Evolutionary conservation across 2,888 invertebrate genomes (phyloP).

Genomic region (Synanthedon tipuliformis): DNA sequence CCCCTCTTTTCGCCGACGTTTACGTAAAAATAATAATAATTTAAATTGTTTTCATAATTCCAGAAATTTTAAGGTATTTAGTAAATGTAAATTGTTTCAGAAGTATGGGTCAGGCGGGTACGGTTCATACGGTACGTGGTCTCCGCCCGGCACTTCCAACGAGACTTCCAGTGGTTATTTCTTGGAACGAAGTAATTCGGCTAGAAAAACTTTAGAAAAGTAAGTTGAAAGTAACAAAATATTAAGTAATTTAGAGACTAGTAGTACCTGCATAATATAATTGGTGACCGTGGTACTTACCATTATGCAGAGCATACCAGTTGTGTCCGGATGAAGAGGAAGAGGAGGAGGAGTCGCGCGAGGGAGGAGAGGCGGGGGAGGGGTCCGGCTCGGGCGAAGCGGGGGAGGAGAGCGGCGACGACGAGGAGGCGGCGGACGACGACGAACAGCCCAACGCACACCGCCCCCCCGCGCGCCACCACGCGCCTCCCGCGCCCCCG

Average conservation of each 20-base stretch:
- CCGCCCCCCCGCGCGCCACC: slow-evolving; percentile 16
- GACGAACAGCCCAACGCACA: slow-evolving; percentile 17
- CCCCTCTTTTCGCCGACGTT: slow-evolving; percentile 3
- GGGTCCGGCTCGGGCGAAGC: slow-evolving; percentile 36
- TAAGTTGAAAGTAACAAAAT: slow-evolving; percentile 17
- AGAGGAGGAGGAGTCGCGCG: slow-evolving; percentile 54
- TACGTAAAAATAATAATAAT: too few species aligned
- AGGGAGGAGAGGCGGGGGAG: slow-evolving; percentile 24
- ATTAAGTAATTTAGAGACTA: too few species aligned
- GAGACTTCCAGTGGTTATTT: slow-evolving; percentile 95
- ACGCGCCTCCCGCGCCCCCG: slow-evolving; percentile 11
- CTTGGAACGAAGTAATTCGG: slow-evolving; percentile 93
- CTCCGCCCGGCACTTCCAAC: slow-evolving; percentile 93
- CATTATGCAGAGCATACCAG: slow-evolving; percentile 46
- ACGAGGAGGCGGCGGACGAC: slow-evolving; percentile 27
- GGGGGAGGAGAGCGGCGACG: slow-evolving; percentile 23
- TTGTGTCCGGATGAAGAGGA: slow-evolving; percentile 61
- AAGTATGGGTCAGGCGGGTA: slow-evolving; percentile 74
- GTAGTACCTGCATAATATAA: too few species aligned
- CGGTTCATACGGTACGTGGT: slow-evolving; percentile 89
- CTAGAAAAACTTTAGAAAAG: slow-evolving; percentile 82
- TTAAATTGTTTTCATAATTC: neutral
- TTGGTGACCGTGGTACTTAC: neutral
- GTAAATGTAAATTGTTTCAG: slow-evolving; percentile 23
- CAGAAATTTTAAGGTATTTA: neutral